Conservation (phyloP, 2,888 invertebrate genomes). For the Carcina quercana region DNA sequence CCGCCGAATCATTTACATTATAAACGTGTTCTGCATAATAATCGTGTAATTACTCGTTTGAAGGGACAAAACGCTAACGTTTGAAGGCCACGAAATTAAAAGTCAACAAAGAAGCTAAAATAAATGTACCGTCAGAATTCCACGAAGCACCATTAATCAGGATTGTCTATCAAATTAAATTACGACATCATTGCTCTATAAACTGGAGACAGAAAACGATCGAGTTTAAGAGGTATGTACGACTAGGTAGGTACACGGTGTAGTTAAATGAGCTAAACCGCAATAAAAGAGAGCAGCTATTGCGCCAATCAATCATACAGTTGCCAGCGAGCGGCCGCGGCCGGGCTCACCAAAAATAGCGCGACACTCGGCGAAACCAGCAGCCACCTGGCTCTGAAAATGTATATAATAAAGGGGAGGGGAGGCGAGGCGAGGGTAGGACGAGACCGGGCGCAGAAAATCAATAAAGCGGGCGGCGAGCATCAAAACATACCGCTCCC, state of each 20-base stretch:
- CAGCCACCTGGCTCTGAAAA: constrained; percentile 46
- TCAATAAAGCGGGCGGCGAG: constrained; percentile 67
- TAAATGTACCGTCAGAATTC: constrained; percentile 6
- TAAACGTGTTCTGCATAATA: too few relatives aligned
- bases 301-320: constrained; percentile 56
- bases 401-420: constrained; percentile 61
- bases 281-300: constrained; percentile 27
- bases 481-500: constrained; percentile 66
- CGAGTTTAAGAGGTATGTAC: too few relatives aligned
- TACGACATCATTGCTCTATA: constrained; percentile 6
- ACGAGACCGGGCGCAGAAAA: constrained; percentile 57
- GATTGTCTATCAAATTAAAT: constrained; percentile 8
- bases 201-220: not conserved
- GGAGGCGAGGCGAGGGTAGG: constrained; percentile 37
- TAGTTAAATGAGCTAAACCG: too few relatives aligned
- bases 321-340: constrained; percentile 34
- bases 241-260: too few relatives aligned
- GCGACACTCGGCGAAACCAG: constrained; percentile 41
- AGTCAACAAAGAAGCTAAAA: constrained; percentile 3
- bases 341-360: constrained; percentile 64
- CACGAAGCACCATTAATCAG: constrained; percentile 7
- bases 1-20: too few relatives aligned
- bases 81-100: not conserved
- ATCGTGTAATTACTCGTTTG: too few relatives aligned
- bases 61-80: too few relatives aligned